Evolutionary conservation across 92 coral and sea anemone genomes (phyloP).

Genomic region (Porites evermanni): DNA sequence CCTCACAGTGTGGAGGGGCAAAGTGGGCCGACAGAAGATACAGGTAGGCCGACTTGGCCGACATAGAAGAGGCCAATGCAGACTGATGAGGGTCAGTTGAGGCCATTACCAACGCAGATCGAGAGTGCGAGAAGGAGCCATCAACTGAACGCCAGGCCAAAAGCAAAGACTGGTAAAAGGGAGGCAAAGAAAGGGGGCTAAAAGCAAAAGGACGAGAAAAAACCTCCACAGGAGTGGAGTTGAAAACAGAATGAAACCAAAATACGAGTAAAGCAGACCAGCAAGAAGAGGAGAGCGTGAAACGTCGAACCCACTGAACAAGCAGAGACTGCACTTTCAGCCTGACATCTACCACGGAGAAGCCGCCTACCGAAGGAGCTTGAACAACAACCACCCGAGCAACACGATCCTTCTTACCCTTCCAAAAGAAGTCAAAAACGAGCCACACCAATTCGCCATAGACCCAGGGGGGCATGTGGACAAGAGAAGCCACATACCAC

Average conservation of each 20-base stretch:
- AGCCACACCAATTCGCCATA: background rate
- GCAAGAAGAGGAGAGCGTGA: background rate
- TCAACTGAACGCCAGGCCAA: background rate
- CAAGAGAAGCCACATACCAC: constrained; percentile 23
- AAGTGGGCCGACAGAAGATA: background rate
- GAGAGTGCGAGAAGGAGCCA: background rate
- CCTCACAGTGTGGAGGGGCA: background rate
- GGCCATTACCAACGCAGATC: background rate
- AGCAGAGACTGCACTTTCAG: background rate
- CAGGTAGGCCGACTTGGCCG: background rate
- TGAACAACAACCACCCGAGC: constrained; percentile 1
- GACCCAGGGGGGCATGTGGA: constrained; percentile 7
- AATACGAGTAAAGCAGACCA: background rate
- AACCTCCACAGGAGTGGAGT: background rate
- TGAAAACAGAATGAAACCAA: background rate
- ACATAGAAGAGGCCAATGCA: background rate
- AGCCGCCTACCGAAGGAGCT: background rate
- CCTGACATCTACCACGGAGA: background rate
- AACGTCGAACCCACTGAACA: constrained; percentile 9
- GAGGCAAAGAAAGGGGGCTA: background rate
- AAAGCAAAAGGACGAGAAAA: background rate
- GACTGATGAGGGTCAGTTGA: background rate
- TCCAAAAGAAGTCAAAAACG: constrained; percentile 21
- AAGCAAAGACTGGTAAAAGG: constrained; percentile 2
- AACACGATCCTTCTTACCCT: background rate